Conservation (phyloP, 1,140 invertebrate species). For the Trachymyrmex cornetzi region DNA sequence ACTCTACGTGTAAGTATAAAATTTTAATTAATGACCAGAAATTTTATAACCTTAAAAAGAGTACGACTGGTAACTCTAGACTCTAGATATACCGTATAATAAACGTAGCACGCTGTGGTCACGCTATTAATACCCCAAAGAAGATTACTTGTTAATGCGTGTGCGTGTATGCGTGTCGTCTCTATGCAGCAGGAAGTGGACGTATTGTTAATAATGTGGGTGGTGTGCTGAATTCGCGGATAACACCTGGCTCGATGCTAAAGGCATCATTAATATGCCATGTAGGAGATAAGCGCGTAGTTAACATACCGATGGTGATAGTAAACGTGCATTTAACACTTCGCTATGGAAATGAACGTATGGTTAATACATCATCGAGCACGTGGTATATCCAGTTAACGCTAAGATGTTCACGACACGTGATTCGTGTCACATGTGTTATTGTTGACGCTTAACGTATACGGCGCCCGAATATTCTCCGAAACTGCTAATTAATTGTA, state of each 20-base stretch:
- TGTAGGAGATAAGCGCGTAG: slow-evolving; percentile 59
- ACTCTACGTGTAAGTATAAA: no score
- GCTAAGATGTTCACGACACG: not conserved
- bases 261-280: slow-evolving; percentile 63
- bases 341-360: slow-evolving; percentile 31
- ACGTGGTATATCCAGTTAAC: not conserved
- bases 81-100: slow-evolving; percentile 1
- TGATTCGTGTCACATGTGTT: not conserved
- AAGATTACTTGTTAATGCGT: slow-evolving; percentile 15
- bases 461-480: not conserved
- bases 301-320: slow-evolving; percentile 58
- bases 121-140: slow-evolving; percentile 32
- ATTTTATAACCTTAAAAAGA: no score
- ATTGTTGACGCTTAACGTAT: not conserved
- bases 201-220: slow-evolving; percentile 50
- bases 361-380: slow-evolving; percentile 46
- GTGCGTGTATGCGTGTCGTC: not conserved
- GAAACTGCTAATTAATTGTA: not conserved
- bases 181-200: slow-evolving; percentile 24
- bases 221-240: slow-evolving; percentile 42
- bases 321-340: slow-evolving; percentile 51
- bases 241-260: slow-evolving; percentile 52
- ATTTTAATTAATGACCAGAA: no score
- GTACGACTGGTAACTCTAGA: not conserved
- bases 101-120: not conserved